A percentile compares a stretch with the other conserved stretches of the same genome.
These are phyloP conservation scores for Coracias cyanogaster DNA, from an alignment of 2,797 vertebrate genomes.

Conservation along the genomic window DNA sequence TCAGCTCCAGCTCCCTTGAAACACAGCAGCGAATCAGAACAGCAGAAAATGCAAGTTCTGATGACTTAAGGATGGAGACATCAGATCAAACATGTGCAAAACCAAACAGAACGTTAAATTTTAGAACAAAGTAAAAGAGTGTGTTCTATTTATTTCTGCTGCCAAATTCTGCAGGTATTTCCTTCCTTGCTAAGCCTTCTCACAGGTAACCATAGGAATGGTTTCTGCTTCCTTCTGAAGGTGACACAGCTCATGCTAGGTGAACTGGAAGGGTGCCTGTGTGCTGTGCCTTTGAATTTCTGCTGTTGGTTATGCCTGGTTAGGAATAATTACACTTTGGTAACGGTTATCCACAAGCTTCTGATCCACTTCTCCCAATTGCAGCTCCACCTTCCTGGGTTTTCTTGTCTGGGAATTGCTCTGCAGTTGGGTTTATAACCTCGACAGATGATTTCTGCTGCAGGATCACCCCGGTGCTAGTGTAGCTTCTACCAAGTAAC, in stretches of 20 bases:
- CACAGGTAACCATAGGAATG: not conserved
- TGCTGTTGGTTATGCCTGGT: not conserved
- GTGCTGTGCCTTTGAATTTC: not conserved
- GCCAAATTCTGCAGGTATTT: not conserved
- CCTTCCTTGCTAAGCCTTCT: not conserved
- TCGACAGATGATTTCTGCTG: not conserved
- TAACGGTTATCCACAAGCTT: not conserved
- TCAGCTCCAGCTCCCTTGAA: not conserved
- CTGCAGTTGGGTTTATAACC: not conserved
- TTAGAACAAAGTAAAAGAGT: not conserved
- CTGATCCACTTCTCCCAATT: not conserved
- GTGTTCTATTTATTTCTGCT: not conserved
- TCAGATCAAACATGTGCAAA: accelerated
- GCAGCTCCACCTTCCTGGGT: not conserved
- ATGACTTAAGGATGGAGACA: not conserved
- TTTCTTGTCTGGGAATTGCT: not conserved
- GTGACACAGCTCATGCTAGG: not conserved
- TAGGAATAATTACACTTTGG: not conserved
- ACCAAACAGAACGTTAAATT: not conserved
- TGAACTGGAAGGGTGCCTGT: not conserved
- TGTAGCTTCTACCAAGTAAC: not conserved
- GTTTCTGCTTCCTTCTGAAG: not conserved
- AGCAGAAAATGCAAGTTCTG: not conserved
- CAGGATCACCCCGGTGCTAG: not conserved
- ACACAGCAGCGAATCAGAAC: not conserved